These are phyloP conservation scores for Artemia sinica DNA, from an alignment of 2,888 invertebrate species.

Conservation along the genomic window DNA sequence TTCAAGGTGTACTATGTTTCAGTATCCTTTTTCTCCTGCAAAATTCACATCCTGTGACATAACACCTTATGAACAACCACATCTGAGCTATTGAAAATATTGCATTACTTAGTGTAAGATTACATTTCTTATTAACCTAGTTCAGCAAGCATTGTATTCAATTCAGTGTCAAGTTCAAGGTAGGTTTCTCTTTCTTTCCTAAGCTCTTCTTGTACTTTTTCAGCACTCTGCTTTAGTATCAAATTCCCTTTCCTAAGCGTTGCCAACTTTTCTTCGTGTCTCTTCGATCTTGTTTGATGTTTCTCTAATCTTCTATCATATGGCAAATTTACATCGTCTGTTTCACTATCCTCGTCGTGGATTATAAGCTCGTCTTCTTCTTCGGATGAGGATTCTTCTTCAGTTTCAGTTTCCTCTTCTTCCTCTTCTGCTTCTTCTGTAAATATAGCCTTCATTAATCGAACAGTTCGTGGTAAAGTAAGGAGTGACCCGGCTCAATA, in stretches of 20 bases:
- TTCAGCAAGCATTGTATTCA: constrained; percentile 69
- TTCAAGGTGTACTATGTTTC: too few relatives aligned
- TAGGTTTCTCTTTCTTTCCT: constrained; percentile 65
- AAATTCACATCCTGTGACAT: too few relatives aligned
- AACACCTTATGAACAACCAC: too few relatives aligned
- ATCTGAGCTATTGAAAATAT: too few relatives aligned
- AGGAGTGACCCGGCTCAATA: too few relatives aligned
- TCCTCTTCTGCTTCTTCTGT: constrained; percentile 43
- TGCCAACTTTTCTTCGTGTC: constrained; percentile 57
- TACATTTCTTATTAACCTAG: constrained; percentile 31
- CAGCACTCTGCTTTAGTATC: constrained; percentile 67
- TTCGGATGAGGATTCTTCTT: constrained; percentile 43
- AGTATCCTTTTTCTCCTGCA: too few relatives aligned
- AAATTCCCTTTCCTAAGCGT: constrained; percentile 75
- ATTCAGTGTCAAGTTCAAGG: constrained; percentile 54
- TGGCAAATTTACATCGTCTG: constrained; percentile 16
- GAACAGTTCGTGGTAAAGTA: too few relatives aligned
- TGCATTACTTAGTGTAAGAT: too few relatives aligned
- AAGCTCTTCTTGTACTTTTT: constrained; percentile 66
- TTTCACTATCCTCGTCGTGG: constrained; percentile 19
- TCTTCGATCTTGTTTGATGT: constrained; percentile 39
- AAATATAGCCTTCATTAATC: constrained; percentile 35
- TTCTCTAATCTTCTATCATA: constrained; percentile 24
- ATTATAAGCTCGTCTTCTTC: constrained; percentile 30
- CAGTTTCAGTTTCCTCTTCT: constrained; percentile 48